Conservation (phyloP, 2,888 invertebrate species). For the Bembecia ichneumoniformis region DNA sequence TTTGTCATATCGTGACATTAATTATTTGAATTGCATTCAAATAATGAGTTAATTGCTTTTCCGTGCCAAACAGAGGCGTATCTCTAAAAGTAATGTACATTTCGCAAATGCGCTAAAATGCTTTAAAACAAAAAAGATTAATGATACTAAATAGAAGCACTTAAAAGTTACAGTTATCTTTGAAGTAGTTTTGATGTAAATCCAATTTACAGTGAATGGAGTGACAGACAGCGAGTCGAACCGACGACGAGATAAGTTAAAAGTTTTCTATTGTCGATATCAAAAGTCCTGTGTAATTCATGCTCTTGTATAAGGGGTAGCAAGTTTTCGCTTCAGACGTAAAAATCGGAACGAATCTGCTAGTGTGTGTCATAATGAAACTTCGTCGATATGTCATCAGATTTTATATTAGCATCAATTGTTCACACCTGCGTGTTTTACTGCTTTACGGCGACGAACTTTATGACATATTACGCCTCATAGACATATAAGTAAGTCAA, state of each 20-base stretch:
- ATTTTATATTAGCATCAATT: slow-evolving; percentile 18
- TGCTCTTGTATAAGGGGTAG: slow-evolving; percentile 28
- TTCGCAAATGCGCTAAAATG: not conserved
- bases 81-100: not conserved
- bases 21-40: too few relatives aligned
- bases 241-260: not conserved
- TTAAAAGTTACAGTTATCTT: not conserved
- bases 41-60: too few relatives aligned
- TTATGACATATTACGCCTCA: not conserved
- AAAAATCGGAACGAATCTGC: slow-evolving; percentile 20
- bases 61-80: too few relatives aligned
- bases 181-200: not conserved
- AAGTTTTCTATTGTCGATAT: not conserved
- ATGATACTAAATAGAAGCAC: not conserved
- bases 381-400: slow-evolving; percentile 35
- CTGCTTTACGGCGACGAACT: not conserved
- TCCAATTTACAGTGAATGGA: not conserved
- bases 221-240: not conserved
- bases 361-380: slow-evolving; percentile 16
- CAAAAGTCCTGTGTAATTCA: slow-evolving; percentile 23
- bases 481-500: too few relatives aligned
- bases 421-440: not conserved
- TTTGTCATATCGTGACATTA: too few relatives aligned
- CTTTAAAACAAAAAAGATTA: not conserved
- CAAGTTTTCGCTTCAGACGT: slow-evolving; percentile 26